A percentile compares a stretch with the other conserved stretches of the same genome.
Conservation (phyloP, 2,113 vertebrate species). For the Oreocharis arfaki region DNA sequence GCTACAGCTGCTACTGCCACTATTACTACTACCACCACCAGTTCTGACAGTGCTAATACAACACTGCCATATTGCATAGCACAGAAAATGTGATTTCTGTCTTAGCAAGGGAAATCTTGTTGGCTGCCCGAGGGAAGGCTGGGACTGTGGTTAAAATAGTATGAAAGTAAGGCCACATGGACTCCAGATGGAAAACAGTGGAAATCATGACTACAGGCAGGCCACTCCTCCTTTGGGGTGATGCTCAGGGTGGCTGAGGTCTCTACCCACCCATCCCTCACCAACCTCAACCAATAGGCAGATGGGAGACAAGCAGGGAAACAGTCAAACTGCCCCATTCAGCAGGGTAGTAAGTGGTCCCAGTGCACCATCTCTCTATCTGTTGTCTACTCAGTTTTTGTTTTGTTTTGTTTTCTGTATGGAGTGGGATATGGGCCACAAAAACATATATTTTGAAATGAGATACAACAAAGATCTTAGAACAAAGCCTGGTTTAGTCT, state of each 20-base stretch:
- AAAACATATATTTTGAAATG: not conserved
- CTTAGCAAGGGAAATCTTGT: not conserved
- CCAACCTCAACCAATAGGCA: not conserved
- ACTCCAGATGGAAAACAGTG: not conserved
- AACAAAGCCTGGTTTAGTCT: not conserved
- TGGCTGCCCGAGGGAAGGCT: rapidly evolving
- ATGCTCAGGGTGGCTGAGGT: rapidly evolving
- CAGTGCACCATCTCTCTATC: not conserved
- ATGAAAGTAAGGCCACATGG: not conserved
- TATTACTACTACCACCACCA: no score
- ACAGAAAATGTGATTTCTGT: not conserved
- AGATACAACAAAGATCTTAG: not conserved
- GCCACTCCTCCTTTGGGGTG: not conserved
- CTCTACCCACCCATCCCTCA: not conserved
- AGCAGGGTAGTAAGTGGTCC: not conserved
- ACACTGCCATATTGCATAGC: not conserved
- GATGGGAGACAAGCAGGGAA: not conserved
- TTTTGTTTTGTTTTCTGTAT: not conserved
- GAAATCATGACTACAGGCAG: not conserved
- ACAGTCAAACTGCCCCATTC: not conserved
- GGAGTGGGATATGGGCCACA: not conserved
- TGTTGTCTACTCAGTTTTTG: not conserved
- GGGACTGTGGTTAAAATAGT: not conserved
- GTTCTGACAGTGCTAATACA: not conserved
- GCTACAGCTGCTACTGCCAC: not conserved